Evolutionary conservation across 2,797 vertebrate species (phyloP).

Genomic region (Melopsittacus undulatus): DNA sequence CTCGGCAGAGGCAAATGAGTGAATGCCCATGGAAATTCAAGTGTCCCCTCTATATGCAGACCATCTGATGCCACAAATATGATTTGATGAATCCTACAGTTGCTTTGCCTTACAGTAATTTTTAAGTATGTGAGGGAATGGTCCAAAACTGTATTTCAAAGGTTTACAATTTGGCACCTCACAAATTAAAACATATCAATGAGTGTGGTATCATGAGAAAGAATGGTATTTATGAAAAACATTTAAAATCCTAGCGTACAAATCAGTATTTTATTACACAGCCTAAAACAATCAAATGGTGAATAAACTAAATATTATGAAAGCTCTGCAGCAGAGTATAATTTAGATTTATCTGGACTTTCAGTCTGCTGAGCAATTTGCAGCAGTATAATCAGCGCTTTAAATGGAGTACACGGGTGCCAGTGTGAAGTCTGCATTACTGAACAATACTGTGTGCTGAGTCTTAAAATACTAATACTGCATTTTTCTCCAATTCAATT

Average conservation of each 20-base stretch:
- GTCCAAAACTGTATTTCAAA: background rate
- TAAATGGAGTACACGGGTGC: background rate
- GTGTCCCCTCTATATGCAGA: background rate
- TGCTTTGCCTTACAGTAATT: background rate
- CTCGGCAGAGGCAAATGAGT: background rate
- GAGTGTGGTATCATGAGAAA: background rate
- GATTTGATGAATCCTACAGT: background rate
- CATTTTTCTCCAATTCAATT: background rate
- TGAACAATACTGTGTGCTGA: background rate
- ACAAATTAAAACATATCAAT: background rate
- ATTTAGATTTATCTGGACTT: background rate
- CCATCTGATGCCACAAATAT: background rate
- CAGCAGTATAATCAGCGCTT: background rate
- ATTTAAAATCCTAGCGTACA: background rate
- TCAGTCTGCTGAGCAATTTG: background rate
- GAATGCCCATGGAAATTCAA: background rate
- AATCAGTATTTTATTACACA: background rate
- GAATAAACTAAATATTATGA: background rate
- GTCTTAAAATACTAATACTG: background rate
- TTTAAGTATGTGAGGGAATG: background rate
- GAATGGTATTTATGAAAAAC: background rate
- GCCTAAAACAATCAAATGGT: background rate
- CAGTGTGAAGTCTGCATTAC: background rate
- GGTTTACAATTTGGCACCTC: background rate
- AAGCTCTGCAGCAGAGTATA: background rate